Evolutionary conservation across 2,113 vertebrate genomes (phyloP), one percentile per base, ranked within the genome.

Genomic region (Onychostruthus taczanowskii): DNA sequence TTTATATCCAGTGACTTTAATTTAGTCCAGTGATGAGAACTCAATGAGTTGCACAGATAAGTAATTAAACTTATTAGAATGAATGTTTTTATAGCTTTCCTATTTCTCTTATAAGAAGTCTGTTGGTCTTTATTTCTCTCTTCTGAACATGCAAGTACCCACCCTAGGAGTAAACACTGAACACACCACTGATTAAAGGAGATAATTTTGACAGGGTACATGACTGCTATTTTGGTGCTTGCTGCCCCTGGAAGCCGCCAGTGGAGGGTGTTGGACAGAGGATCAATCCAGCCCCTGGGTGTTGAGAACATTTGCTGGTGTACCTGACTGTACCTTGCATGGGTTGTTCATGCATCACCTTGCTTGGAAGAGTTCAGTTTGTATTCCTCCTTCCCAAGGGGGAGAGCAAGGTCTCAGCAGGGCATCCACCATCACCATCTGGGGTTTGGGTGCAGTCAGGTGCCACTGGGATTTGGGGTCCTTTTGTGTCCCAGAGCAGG

Each of bases 21-120:
- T 96, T 68, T 77, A 89, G 56, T 64, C 58, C 52, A 56, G 0
- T 75, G 61, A 88, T 74, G 56, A 84, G 85, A 68, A 86, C 81
- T 90, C 87, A 74, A 10, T 76, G 22, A 93, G 82, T 82, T 86
- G 39, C 79, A 41, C 72, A 90, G 82, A 70, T 35, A 95, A 83
- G 87, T 83, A 94, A 91, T 95, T 91, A 93, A 93, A 90, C 78
- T 96, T 88, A 87, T 74, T 86, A 89, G 85, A 96, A 90, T 75
- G 27, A 89, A 84, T 89, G 47, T 78, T 95, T 92, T 92, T 72
- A 64, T 93, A 86, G 72, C 78, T 68, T 88, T 95, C 69, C 68
- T 93, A 0, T 92, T 95, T 93, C 79, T 81, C 82, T 93, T 37
- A 10, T 88, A 75, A 81, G 69, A 91, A 94, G 73, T 89, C 35